Evolutionary conservation across 2,797 vertebrate genomes (phyloP).

Genomic region (Cynopterus sphinx): DNA sequence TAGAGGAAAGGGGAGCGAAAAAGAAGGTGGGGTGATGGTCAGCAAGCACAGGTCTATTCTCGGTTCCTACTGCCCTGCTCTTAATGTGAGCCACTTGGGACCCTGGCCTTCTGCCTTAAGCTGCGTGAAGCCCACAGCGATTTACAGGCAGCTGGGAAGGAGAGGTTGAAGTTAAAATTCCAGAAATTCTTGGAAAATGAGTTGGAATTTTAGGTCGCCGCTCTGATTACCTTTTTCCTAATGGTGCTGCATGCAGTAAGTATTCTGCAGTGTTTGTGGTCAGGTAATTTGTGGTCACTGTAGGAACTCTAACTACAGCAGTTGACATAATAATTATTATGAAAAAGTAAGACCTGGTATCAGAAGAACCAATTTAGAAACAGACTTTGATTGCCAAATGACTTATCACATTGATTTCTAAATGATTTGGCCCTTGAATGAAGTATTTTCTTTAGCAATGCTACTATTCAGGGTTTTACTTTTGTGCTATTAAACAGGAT

Average conservation of each 20-base stretch:
- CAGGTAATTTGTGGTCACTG: not conserved
- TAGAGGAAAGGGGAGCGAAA: not conserved
- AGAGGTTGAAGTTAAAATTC: not conserved
- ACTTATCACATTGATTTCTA: not conserved
- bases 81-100: not conserved
- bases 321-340: not conserved
- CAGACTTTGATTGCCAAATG: not conserved
- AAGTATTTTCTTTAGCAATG: not conserved
- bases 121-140: not conserved
- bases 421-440: not conserved
- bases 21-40: not conserved
- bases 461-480: not conserved
- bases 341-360: not conserved
- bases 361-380: slow-evolving; percentile 23
- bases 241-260: not conserved
- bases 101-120: not conserved
- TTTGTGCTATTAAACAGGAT: not conserved
- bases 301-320: not conserved
- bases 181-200: not conserved
- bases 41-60: not conserved
- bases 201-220: not conserved
- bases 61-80: not conserved
- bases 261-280: not conserved
- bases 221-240: not conserved
- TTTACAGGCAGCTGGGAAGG: not conserved